Evolutionary conservation across 2,888 invertebrate genomes (phyloP).

Genomic region (Pristionchus entomophagus): DNA sequence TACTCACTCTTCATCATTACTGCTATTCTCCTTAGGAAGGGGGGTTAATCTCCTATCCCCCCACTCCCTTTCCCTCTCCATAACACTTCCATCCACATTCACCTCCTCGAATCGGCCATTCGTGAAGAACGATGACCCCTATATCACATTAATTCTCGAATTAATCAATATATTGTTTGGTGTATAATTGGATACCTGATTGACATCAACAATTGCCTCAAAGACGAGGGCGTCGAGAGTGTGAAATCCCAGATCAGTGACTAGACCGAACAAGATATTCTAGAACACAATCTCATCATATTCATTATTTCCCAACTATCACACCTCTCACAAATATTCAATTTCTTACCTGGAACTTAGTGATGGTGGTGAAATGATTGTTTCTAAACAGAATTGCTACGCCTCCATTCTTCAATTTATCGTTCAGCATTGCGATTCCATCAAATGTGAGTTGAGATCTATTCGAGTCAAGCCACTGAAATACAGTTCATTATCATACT

Average conservation of each 20-base stretch:
- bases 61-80: neutral
- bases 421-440: neutral
- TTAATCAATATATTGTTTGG: neutral
- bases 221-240: neutral
- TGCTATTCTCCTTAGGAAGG: neutral
- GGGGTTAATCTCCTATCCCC: neutral
- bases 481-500: neutral
- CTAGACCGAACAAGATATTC: neutral
- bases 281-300: conserved; percentile 11
- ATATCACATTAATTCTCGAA: neutral
- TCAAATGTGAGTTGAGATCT: neutral
- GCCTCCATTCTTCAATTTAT: conserved; percentile 76
- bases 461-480: conserved; percentile 27
- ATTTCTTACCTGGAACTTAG: conserved; percentile 78
- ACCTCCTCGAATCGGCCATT: conserved; percentile 5
- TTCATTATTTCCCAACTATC: neutral
- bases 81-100: neutral
- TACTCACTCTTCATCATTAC: neutral
- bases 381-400: conserved; percentile 81
- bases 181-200: neutral
- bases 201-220: neutral
- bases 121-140: neutral
- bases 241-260: neutral
- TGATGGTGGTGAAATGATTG: conserved; percentile 81
- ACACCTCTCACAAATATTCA: neutral